Conservation (phyloP, 2,113 vertebrate genomes). For the Ciconia stormi region DNA sequence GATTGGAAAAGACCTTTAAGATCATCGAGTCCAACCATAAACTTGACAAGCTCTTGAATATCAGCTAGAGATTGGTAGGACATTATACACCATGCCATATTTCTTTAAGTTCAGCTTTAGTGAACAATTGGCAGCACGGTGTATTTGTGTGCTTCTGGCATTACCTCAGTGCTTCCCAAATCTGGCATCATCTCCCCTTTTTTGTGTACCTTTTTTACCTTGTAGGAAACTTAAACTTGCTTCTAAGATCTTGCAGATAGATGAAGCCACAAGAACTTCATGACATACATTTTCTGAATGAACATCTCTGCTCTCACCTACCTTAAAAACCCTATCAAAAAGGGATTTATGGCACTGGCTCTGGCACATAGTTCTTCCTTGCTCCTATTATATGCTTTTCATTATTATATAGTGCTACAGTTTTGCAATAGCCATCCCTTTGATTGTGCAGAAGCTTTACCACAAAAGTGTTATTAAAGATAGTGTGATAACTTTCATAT, state of each 20-base stretch:
- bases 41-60: background rate
- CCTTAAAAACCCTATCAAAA: background rate
- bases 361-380: background rate
- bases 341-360: background rate
- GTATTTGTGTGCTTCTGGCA: background rate
- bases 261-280: background rate
- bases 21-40: background rate
- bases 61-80: background rate
- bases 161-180: background rate
- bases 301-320: background rate
- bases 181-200: background rate
- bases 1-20: background rate
- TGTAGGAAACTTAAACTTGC: background rate
- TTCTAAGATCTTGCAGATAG: background rate
- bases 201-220: background rate
- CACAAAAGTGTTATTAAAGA: background rate
- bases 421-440: background rate
- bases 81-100: background rate
- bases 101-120: constrained; percentile 34
- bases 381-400: background rate
- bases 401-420: background rate
- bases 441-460: background rate
- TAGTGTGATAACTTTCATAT: background rate
- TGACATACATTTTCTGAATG: background rate
- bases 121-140: background rate